Evolutionary conservation across 2,888 invertebrate genomes (phyloP), one percentile per base, ranked within the genome.

Genomic region (Drosophila lacicola): DNA sequence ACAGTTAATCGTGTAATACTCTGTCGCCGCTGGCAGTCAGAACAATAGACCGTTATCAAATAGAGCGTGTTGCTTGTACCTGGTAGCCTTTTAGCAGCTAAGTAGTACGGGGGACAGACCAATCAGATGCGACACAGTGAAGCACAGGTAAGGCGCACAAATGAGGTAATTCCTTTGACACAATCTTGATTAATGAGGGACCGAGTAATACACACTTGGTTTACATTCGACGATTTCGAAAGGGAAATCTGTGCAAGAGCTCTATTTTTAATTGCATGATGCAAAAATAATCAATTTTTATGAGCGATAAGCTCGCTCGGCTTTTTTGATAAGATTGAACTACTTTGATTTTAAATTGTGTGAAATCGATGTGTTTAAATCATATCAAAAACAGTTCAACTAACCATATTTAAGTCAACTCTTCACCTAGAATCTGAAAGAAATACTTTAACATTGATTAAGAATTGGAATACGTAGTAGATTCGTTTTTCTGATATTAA

Each of bases 151-250:
- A 72, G 39, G 65, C 65, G 21, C 49, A 29, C 41, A 68, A 84
- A 72, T 78, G 78, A 76, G 66, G 74, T 88, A 88, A 85, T 85
- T 64, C 74, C 51, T 62, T 57, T 85, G 83, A 82, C 80, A 82
- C 78, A 85, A 88, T 88, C 88, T 79, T 85, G 83, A 88, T 85
- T 68, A 88, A 85, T 88, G 73, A 61, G 55, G 10, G 17, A 3
- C 9, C n/a, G 25, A 25, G 45, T 54, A 58, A 50, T 47, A 64
- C 36, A 51, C 36, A 53, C n/a, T 19, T 34, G 17, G 14, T 8
- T 44, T 55, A 44, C 13, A 37, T 29, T 51, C 19, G 1, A 46
- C 39, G 14, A 41, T 58, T 69, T 50, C 53, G 47, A 50, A 54
- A 70, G 41, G 4, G 11, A 70, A 73, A 74, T 73, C 64, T 54